Base-by-base conservation (phyloP, 1,140 invertebrate species). In the Hermetia illucens region DNA sequence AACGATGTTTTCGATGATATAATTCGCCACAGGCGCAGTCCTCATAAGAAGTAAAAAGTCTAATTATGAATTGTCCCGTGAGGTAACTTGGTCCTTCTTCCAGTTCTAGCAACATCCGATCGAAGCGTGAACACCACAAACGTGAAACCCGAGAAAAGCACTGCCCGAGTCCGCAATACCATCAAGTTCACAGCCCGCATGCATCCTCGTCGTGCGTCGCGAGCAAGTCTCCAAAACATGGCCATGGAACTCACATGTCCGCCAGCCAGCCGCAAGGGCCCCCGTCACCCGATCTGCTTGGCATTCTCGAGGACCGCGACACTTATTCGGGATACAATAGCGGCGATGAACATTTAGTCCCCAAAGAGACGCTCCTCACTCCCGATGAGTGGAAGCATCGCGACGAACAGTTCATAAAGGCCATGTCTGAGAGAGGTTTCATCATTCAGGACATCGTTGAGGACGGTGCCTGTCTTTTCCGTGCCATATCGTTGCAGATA, bases 391-490 rank as follows among this genome's bases (percentile, higher is more conserved):
- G 74, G 72, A 52, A 65, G 20, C 47, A 73, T 61, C 71, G 73
- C 38, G 78, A 82, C 43, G 57, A 67, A 38, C 64, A 70, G 50
- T 85, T 86, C 63, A 77, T 79, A 47, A 78, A 80, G 43, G 74
- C 73, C 42, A 72, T 85, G 64, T 65, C 73, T 27, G 71, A 76
- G 46, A 52, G 51, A 1, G 86, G 86, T 29, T 81, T 82, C 49
- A 68, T 77, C 36, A 79, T 94, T n/a, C 90, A 89, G 54, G 73
- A 80, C 44, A 91, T 93, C 72, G 76, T 75, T 39, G 84, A 91
- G 61, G 89, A 94, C 65, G 90, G 89, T n/a, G 87, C 89, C 18
- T 94, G 89, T 58, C 59, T 94, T 6, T 94, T 94, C 59, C 66
- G 90, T 49, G 83, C 90, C 15, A 85, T 93, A 33, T 87, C 89